Evolutionary conservation across 1,140 invertebrate species (phyloP).

Genomic region (Drosophila rhopaloa): DNA sequence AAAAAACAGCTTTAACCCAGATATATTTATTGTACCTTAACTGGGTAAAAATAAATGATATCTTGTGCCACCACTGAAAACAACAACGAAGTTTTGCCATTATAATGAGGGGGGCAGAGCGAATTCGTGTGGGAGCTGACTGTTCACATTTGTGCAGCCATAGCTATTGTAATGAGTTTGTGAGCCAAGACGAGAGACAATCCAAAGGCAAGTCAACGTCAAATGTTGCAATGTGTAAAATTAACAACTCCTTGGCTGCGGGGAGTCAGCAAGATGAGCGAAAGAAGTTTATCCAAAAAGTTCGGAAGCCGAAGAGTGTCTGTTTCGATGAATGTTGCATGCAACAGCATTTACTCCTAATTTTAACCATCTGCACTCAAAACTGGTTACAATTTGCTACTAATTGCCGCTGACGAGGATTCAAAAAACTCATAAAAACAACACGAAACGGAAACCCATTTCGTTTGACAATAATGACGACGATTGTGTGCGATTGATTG

Average conservation of each 20-base stretch:
- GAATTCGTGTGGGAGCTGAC: slow-evolving; percentile 28
- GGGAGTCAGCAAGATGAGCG: slow-evolving; percentile 2
- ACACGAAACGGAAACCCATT: slow-evolving; percentile 49
- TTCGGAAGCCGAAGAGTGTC: slow-evolving; percentile 34
- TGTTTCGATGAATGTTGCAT: slow-evolving; percentile 29
- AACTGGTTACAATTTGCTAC: slow-evolving; percentile 58
- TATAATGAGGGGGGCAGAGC: slow-evolving; percentile 23
- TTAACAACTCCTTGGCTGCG: slow-evolving; percentile 48
- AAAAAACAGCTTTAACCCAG: neutral
- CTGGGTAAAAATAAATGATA: neutral
- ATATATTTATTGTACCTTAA: neutral
- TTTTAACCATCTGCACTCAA: slow-evolving; percentile 11
- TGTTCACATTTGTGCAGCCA: slow-evolving; percentile 76
- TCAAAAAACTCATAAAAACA: slow-evolving; percentile 60
- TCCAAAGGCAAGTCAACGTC: slow-evolving; percentile 39
- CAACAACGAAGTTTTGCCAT: slow-evolving; percentile 50
- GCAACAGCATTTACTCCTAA: slow-evolving; percentile 8
- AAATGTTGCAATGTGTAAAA: slow-evolving; percentile 78
- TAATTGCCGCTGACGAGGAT: slow-evolving; percentile 54
- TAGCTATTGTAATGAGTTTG: slow-evolving; percentile 77
- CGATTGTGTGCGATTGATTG: slow-evolving; percentile 45
- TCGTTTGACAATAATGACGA: slow-evolving; percentile 49
- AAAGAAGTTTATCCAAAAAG: slow-evolving; percentile 22
- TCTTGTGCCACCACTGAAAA: slow-evolving; percentile 13
- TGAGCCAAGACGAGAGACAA: slow-evolving; percentile 30